Percentiles rank a stretch among this genome's conserved stretches.
Conservation (phyloP, 2,113 vertebrate species). For the Siniperca chuatsi region DNA sequence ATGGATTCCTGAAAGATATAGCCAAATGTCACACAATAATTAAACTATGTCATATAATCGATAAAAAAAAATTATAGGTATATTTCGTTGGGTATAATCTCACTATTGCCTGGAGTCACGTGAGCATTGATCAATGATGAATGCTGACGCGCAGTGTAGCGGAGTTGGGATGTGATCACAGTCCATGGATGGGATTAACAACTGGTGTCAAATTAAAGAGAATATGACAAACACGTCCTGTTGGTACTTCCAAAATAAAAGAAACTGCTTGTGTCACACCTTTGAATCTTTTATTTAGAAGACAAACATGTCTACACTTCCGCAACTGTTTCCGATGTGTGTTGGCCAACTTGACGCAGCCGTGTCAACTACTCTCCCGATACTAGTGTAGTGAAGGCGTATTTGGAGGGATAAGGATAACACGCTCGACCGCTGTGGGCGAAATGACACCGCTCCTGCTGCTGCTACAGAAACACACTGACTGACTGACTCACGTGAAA, state of each 20-base stretch:
- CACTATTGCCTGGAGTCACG: constrained; percentile 62
- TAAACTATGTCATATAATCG: neutral
- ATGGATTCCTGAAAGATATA: too few relatives aligned
- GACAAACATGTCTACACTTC: accelerated
- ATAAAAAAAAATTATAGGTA: neutral
- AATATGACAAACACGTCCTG: neutral
- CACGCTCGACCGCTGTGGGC: constrained; percentile 42
- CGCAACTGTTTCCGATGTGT: accelerated
- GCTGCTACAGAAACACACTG: neutral
- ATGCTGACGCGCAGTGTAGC: constrained; percentile 65
- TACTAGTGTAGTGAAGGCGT: constrained; percentile 68
- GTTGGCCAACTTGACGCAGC: constrained; percentile 11
- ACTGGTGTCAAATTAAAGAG: accelerated
- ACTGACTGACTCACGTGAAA: constrained; percentile 13
- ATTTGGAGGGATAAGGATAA: constrained; percentile 58
- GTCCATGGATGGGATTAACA: constrained; percentile 40
- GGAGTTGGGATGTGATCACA: constrained; percentile 47
- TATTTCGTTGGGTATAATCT: neutral
- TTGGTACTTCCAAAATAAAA: constrained; percentile 32
- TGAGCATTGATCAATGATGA: constrained; percentile 51
- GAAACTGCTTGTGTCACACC: accelerated
- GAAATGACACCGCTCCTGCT: constrained; percentile 34
- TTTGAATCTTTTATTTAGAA: constrained; percentile 52
- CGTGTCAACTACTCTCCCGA: constrained; percentile 46
- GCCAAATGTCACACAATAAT: neutral